Conservation (phyloP, 23 tunicate species). For the Clavelina lepadiformis region DNA sequence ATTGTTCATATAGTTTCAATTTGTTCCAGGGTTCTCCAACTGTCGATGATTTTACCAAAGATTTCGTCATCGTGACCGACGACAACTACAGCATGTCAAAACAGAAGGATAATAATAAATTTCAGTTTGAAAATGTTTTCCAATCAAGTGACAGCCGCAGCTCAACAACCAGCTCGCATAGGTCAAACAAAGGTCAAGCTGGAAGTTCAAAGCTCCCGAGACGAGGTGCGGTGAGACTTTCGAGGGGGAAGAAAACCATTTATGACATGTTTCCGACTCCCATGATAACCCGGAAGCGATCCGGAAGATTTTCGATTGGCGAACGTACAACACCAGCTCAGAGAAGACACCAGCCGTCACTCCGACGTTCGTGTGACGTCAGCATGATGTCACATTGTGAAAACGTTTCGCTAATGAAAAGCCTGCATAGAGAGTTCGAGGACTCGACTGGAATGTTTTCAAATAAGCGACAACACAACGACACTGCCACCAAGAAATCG, state of each 20-base stretch:
- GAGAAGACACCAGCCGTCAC: not conserved
- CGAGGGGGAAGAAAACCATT: not conserved
- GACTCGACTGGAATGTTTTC: no score
- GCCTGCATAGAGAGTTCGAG: no score
- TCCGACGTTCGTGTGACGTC: not conserved
- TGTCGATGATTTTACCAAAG: no score
- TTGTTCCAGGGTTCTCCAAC: no score
- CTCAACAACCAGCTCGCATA: slow-evolving; percentile 14
- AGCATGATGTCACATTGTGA: no score
- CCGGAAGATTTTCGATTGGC: slow-evolving; percentile 4
- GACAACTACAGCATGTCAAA: no score
- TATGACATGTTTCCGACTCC: slow-evolving; percentile 1
- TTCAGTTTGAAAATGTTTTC: slow-evolving; percentile 21
- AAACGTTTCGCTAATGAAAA: no score
- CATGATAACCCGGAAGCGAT: not conserved
- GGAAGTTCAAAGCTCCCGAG: slow-evolving; percentile 1
- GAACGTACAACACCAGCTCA: slow-evolving; percentile 2
- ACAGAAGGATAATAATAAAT: no score
- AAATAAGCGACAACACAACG: no score
- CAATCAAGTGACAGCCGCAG: slow-evolving; percentile 19
- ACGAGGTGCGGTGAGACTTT: slow-evolving; percentile 5
- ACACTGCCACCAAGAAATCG: no score
- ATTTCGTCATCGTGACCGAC: no score
- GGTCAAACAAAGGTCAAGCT: slow-evolving; percentile 5
- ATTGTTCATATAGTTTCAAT: no score